These are phyloP conservation scores for Phymorhynchus buccinoides DNA, from an alignment of 1,140 invertebrate genomes.

Conservation along the genomic window DNA sequence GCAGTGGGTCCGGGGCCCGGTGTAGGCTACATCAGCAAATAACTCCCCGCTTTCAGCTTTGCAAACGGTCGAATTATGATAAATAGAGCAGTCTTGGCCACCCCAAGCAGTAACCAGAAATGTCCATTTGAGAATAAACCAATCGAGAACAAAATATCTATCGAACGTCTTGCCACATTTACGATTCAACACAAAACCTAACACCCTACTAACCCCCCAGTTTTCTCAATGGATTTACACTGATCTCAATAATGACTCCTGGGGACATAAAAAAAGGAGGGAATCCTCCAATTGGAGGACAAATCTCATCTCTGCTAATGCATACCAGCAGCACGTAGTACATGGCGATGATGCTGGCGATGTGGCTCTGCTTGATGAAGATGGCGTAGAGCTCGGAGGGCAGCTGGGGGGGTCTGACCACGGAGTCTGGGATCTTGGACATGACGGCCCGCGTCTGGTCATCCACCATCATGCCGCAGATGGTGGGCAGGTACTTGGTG, in stretches of 20 bases:
- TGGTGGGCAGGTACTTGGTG: slow-evolving; percentile 93
- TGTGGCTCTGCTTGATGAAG: slow-evolving; percentile 71
- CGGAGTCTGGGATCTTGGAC: slow-evolving; percentile 81
- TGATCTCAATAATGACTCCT: background rate
- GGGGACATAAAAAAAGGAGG: background rate
- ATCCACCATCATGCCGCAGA: slow-evolving; percentile 97
- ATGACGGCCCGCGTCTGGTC: slow-evolving; percentile 93
- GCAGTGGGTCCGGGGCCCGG: too few relatives aligned
- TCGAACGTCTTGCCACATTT: too few relatives aligned
- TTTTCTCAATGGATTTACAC: too few relatives aligned
- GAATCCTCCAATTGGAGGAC: too few relatives aligned
- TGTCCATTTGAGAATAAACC: too few relatives aligned
- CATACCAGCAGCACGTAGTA: slow-evolving; percentile 89
- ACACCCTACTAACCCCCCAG: background rate
- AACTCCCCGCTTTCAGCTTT: too few relatives aligned
- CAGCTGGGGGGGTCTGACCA: slow-evolving; percentile 78
- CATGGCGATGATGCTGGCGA: slow-evolving; percentile 93
- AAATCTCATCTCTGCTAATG: background rate
- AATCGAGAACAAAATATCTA: too few relatives aligned
- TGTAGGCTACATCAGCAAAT: too few relatives aligned
- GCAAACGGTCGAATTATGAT: too few relatives aligned
- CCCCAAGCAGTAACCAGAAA: too few relatives aligned
- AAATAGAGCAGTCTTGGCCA: too few relatives aligned
- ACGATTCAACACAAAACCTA: too few relatives aligned
- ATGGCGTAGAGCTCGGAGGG: slow-evolving; percentile 64